Evolutionary conservation across 2,888 invertebrate species (phyloP).

Genomic region (Drosophila mettleri): DNA sequence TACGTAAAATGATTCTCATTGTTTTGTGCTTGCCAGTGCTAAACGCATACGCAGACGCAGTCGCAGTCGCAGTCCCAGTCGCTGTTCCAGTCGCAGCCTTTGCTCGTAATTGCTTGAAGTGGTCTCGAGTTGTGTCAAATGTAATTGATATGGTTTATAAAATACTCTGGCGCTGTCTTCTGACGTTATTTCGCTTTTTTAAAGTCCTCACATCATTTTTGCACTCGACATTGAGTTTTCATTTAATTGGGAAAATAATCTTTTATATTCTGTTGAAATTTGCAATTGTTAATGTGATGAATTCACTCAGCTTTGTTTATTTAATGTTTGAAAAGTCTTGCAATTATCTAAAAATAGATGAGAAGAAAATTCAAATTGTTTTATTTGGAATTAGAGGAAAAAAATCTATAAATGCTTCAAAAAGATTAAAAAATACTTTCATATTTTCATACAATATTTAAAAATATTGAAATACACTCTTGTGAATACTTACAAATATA

Average conservation of each 20-base stretch:
- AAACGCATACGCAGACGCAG: constrained; percentile 37
- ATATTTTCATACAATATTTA: too few relatives aligned
- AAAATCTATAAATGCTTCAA: too few relatives aligned
- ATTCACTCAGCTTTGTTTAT: not conserved
- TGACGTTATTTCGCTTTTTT: constrained; percentile 37
- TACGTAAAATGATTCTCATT: constrained; percentile 77
- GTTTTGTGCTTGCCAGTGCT: constrained; percentile 53
- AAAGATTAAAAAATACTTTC: too few relatives aligned
- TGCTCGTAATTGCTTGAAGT: constrained; percentile 42
- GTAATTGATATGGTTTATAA: constrained; percentile 25
- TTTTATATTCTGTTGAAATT: not conserved
- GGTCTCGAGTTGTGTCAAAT: constrained; percentile 12
- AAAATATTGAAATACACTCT: not conserved
- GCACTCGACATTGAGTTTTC: constrained; percentile 19
- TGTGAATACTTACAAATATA: too few relatives aligned
- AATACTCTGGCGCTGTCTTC: constrained; percentile 9
- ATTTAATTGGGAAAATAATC: not conserved
- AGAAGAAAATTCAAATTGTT: not conserved
- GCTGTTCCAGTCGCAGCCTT: constrained; percentile 15
- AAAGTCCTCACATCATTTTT: constrained; percentile 45
- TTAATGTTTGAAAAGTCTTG: not conserved
- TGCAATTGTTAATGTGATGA: not conserved
- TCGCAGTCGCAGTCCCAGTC: constrained; percentile 20
- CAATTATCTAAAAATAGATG: not conserved
- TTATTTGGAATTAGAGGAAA: not conserved